Conservation (phyloP, 2,888 invertebrate species). For the Erebia epiphron region DNA sequence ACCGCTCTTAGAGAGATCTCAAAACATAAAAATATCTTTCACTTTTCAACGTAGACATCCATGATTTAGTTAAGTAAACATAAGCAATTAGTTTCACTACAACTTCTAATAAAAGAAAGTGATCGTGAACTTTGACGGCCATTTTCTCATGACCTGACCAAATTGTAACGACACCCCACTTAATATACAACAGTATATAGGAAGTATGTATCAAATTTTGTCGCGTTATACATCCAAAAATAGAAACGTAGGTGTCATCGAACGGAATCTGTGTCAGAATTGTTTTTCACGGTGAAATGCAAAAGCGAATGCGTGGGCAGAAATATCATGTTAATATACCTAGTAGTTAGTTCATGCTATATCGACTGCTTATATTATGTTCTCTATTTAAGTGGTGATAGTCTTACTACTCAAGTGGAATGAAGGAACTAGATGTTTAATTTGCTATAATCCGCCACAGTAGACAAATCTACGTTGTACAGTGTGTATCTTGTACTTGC, state of each 20-base stretch:
- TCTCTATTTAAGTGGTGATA: too few relatives aligned
- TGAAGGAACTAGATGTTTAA: too few relatives aligned
- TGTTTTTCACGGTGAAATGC: conserved; percentile 39
- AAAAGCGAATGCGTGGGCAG: conserved; percentile 32
- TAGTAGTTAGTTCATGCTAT: background rate
- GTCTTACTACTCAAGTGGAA: too few relatives aligned
- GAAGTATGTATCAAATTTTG: conserved; percentile 19
- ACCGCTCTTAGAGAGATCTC: background rate
- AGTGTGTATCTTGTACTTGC: too few relatives aligned
- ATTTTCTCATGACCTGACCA: conserved; percentile 44
- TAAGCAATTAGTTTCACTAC: conserved; percentile 46
- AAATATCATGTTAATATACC: background rate
- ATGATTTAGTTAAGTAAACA: conserved; percentile 41
- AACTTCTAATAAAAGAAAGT: conserved; percentile 50
- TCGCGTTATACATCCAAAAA: conserved; percentile 39
- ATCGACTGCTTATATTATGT: background rate
- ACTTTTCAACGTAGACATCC: conserved; percentile 19
- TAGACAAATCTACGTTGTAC: too few relatives aligned
- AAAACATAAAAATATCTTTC: conserved; percentile 13
- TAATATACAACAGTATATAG: background rate
- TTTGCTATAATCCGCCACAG: too few relatives aligned
- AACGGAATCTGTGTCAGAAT: conserved; percentile 28
- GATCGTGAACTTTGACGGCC: conserved; percentile 37
- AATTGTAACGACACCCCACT: conserved; percentile 17
- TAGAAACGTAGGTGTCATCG: conserved; percentile 42